These are phyloP conservation scores for Mycteria americana DNA, from an alignment of 2,797 vertebrate species.

Conservation along the genomic window DNA sequence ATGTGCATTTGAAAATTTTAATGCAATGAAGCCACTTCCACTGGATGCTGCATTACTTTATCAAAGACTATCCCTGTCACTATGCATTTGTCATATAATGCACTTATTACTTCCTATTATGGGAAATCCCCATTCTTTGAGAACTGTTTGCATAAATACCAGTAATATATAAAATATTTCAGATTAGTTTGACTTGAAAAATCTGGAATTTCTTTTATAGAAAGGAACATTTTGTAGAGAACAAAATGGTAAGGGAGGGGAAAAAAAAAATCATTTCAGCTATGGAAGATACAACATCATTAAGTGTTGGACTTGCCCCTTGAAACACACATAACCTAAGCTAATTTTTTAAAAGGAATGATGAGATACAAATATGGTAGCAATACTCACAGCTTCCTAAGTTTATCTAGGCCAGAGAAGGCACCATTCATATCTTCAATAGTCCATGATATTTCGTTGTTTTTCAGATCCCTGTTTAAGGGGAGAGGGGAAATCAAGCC, in stretches of 20 bases:
- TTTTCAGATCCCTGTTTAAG: conserved; percentile 86
- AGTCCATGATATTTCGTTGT: conserved; percentile 99
- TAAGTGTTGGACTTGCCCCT: not conserved
- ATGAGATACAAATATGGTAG: not conserved
- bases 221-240: not conserved
- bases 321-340: not conserved
- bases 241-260: not conserved
- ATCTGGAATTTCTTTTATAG: not conserved
- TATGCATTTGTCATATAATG: not conserved
- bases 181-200: not conserved
- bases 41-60: not conserved
- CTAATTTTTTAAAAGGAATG: not conserved
- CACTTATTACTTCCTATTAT: not conserved
- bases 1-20: not conserved
- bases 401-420: conserved; percentile 91
- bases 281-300: not conserved
- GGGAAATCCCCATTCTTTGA: not conserved
- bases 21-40: not conserved
- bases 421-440: conserved; percentile 98
- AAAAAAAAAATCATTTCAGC: not conserved
- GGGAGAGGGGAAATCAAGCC: not conserved
- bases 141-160: not conserved
- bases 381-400: conserved; percentile 88
- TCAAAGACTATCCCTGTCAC: not conserved
- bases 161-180: not conserved